A percentile compares a stretch with the other conserved stretches of the same genome.
These are phyloP conservation scores for Schlechtendalia chinensis DNA, from an alignment of 1,140 invertebrate genomes.

Conservation along the genomic window DNA sequence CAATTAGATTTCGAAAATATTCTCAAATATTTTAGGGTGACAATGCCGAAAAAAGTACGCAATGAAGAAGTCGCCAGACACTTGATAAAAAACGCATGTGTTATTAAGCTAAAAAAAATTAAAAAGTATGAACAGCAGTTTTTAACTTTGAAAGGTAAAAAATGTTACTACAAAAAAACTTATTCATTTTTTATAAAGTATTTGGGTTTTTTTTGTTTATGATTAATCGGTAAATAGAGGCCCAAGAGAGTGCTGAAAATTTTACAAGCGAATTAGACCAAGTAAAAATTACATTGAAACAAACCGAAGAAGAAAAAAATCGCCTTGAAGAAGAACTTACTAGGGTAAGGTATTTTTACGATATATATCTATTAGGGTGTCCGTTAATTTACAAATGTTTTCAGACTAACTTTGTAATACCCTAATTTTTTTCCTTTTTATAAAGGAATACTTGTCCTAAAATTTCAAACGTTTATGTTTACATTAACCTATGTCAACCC, in stretches of 20 bases:
- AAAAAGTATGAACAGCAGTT: constrained; percentile 97
- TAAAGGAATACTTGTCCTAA: too few relatives aligned
- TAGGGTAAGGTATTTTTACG: constrained; percentile 58
- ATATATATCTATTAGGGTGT: too few relatives aligned
- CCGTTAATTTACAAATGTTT: too few relatives aligned
- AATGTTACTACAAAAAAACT: neutral
- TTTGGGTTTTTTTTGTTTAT: too few relatives aligned
- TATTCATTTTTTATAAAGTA: neutral
- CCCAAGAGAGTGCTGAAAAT: constrained; percentile 75
- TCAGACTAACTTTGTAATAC: too few relatives aligned
- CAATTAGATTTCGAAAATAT: constrained; percentile 94
- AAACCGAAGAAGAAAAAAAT: constrained; percentile 81
- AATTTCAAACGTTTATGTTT: too few relatives aligned
- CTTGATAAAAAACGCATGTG: constrained; percentile 85
- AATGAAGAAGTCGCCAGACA: constrained; percentile 84
- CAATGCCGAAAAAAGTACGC: constrained; percentile 92
- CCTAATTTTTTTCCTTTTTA: too few relatives aligned
- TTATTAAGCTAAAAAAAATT: constrained; percentile 89
- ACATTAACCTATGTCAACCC: too few relatives aligned
- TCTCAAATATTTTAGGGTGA: constrained; percentile 89
- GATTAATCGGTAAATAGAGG: constrained; percentile 57
- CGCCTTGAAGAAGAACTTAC: constrained; percentile 74
- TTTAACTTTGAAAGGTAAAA: constrained; percentile 71
- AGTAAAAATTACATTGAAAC: constrained; percentile 69
- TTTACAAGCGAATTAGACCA: constrained; percentile 77